Conservation (phyloP, 2,797 vertebrate genomes). For the Triplophysa yarkandensis region DNA sequence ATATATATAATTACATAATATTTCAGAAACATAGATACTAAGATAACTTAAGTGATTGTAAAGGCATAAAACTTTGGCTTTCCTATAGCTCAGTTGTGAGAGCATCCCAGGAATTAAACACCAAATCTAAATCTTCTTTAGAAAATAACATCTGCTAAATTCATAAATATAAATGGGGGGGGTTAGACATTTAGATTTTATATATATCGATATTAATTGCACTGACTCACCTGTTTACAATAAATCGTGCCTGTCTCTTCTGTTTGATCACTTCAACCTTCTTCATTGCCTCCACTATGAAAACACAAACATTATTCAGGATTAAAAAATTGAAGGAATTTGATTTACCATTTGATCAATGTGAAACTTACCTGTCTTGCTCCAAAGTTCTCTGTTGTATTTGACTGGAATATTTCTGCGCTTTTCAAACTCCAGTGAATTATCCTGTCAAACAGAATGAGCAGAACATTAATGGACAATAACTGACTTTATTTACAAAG, state of each 20-base stretch:
- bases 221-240: slow-evolving; percentile 94
- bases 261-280: slow-evolving; percentile 91
- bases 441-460: slow-evolving; percentile 80
- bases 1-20: too few species aligned
- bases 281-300: slow-evolving; percentile 92
- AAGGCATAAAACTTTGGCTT: not conserved
- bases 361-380: slow-evolving; percentile 83
- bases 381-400: slow-evolving; percentile 92
- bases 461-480: not conserved
- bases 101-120: too few species aligned
- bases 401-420: slow-evolving; percentile 91
- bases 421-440: slow-evolving; percentile 96
- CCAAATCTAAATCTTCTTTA: too few species aligned
- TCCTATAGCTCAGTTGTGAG: too few species aligned
- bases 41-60: not conserved
- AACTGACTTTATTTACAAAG: not conserved
- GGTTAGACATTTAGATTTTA: too few species aligned
- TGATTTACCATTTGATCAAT: not conserved
- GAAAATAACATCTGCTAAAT: too few species aligned
- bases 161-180: too few species aligned
- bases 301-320: not conserved
- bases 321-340: not conserved
- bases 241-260: slow-evolving; percentile 91
- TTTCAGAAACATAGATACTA: too few species aligned
- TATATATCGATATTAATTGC: too few species aligned